A percentile compares a stretch with the other conserved stretches of the same genome.
These are phyloP conservation scores for Rhinogobius similis DNA, from an alignment of 2,113 vertebrate genomes.

Conservation along the genomic window DNA sequence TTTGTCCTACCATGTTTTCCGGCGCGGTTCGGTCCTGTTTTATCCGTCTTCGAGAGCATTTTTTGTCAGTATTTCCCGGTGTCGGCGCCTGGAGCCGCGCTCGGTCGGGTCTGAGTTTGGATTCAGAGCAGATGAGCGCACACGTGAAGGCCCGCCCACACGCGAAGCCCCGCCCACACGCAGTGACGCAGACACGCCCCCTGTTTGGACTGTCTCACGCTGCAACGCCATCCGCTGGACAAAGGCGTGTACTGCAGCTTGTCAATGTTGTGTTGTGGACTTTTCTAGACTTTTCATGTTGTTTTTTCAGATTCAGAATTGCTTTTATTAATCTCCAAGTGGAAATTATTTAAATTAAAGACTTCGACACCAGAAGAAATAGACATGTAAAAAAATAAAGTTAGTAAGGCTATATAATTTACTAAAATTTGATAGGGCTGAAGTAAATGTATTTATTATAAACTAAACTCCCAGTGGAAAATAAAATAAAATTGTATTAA, in stretches of 20 bases:
- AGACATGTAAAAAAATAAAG: too few species aligned
- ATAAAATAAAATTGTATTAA: too few species aligned
- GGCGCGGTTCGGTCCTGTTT: slow-evolving; percentile 15
- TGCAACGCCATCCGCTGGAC: slow-evolving; percentile 45
- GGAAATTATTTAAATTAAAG: not conserved
- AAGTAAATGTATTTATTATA: too few species aligned
- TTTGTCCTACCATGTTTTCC: slow-evolving; percentile 64
- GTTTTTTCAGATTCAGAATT: too few species aligned
- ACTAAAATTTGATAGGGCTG: too few species aligned
- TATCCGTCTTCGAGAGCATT: slow-evolving; percentile 50
- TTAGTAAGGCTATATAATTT: too few species aligned
- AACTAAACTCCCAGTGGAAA: too few species aligned
- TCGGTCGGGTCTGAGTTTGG: slow-evolving; percentile 49
- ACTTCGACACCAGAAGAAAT: too few species aligned
- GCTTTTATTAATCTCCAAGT: too few species aligned
- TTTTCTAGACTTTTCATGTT: too few species aligned
- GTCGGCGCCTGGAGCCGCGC: slow-evolving; percentile 10
- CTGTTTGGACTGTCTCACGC: not conserved
- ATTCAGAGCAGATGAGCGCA: slow-evolving; percentile 44
- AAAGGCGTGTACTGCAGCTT: not conserved
- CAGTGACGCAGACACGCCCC: slow-evolving; percentile 17
- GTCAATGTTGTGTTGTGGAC: not conserved
- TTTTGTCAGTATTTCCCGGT: slow-evolving; percentile 17
- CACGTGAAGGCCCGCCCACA: slow-evolving; percentile 59
- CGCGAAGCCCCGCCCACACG: slow-evolving; percentile 60